phyloP scores from a whole-genome alignment of 2,888 invertebrate genomes.

The Sclerodermus sp. region DNA sequence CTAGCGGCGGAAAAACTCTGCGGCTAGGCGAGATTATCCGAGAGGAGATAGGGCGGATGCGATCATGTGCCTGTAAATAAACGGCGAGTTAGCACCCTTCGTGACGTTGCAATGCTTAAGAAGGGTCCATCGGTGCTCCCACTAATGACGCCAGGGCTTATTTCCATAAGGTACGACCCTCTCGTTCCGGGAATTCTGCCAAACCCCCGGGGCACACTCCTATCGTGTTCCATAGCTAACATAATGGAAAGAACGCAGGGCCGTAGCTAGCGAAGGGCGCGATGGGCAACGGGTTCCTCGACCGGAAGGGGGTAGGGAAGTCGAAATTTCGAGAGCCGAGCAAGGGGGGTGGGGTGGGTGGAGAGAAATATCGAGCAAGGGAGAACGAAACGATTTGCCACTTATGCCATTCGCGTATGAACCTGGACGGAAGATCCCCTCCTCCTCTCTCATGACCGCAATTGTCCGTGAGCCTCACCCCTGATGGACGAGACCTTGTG shows the following conservation, averaged over 20 bases:
- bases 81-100: conserved; percentile 8
- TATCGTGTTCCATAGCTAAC: conserved; percentile 16
- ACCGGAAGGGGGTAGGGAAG: conserved; percentile 16
- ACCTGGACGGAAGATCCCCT: conserved; percentile 33
- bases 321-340: too few relatives aligned
- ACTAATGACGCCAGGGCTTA: conserved; percentile 37
- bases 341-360: conserved; percentile 13
- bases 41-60: background rate
- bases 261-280: too few relatives aligned
- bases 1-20: too few relatives aligned
- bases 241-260: conserved; percentile 11
- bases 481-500: conserved; percentile 16
- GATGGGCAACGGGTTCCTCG: conserved; percentile 4
- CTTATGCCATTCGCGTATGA: conserved; percentile 40
- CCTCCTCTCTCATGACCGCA: conserved; percentile 42
- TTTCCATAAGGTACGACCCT: conserved; percentile 41
- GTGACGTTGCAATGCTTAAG: conserved; percentile 12
- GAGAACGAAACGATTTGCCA: conserved; percentile 26
- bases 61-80: background rate
- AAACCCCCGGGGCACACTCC: conserved; percentile 10
- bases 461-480: conserved; percentile 35
- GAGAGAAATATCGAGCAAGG: conserved; percentile 31
- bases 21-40: background rate
- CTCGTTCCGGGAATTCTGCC: conserved; percentile 28
- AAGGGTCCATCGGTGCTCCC: conserved; percentile 16